Percentiles rank a stretch among this genome's conserved stretches.
Conservation (phyloP, 2,113 vertebrate genomes). For the Heterocephalus glaber region DNA sequence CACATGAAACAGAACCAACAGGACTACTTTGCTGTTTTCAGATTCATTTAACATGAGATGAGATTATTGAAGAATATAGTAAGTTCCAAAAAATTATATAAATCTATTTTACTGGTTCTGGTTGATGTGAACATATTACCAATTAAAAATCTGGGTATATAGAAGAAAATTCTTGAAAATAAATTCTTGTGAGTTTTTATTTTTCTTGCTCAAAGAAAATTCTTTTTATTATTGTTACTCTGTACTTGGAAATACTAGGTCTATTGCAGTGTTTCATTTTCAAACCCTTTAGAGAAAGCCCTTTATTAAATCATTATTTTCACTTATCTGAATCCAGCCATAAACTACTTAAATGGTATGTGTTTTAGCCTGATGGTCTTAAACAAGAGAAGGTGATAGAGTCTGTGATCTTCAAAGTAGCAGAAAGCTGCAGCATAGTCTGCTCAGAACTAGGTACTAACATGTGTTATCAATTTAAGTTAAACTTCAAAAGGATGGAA, state of each 20-base stretch:
- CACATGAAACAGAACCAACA: not conserved
- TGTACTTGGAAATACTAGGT: not conserved
- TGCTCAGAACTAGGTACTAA: slow-evolving; percentile 52
- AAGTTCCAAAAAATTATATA: not conserved
- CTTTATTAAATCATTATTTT: slow-evolving; percentile 64
- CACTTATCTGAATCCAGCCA: slow-evolving; percentile 63
- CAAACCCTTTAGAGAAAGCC: slow-evolving; percentile 47
- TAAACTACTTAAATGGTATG: slow-evolving; percentile 56
- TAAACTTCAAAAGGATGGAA: slow-evolving; percentile 75
- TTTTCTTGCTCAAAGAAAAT: slow-evolving; percentile 11
- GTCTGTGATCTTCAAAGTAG: slow-evolving; percentile 77
- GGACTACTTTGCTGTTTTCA: not conserved
- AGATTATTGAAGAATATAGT: not conserved
- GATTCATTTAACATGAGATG: not conserved
- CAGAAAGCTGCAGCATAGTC: slow-evolving; percentile 47
- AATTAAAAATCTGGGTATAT: not conserved
- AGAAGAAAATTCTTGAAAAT: slow-evolving; percentile 54
- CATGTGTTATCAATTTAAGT: slow-evolving; percentile 78
- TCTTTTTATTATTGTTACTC: slow-evolving; percentile 48
- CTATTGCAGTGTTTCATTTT: slow-evolving; percentile 50
- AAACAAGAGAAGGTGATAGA: slow-evolving; percentile 68
- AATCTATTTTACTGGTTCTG: not conserved
- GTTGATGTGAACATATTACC: not conserved
- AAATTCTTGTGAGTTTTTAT: not conserved
- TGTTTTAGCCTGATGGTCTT: slow-evolving; percentile 52